Percentiles rank a stretch among this genome's conserved stretches.
Conservation (phyloP, 2,888 invertebrate species). For the Bellardia pandia region DNA sequence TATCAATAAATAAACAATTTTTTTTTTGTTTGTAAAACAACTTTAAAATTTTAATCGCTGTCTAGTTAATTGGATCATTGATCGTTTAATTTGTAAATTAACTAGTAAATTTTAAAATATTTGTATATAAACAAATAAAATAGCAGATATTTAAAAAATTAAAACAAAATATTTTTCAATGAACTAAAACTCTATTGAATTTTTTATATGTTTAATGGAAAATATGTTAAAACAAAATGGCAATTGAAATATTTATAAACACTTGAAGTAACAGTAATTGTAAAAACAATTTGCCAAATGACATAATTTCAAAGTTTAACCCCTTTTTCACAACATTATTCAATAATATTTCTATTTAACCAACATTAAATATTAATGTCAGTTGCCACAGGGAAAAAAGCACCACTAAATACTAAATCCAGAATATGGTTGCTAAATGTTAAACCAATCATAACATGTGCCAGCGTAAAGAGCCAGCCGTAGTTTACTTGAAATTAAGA, state of each 20-base stretch:
- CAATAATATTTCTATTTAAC: slow-evolving; percentile 57
- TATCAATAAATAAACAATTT: slow-evolving; percentile 25
- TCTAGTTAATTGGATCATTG: slow-evolving; percentile 39
- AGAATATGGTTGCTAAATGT: slow-evolving; percentile 16
- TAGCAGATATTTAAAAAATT: not conserved
- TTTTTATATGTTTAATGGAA: too few species aligned
- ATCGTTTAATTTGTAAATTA: not conserved
- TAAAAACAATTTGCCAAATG: slow-evolving; percentile 61
- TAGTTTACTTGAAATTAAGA: slow-evolving; percentile 28
- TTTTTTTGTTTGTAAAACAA: slow-evolving; percentile 7
- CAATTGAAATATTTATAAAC: slow-evolving; percentile 68
- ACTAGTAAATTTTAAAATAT: slow-evolving; percentile 1
- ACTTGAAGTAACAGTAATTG: slow-evolving; percentile 47
- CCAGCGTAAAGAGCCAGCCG: slow-evolving; percentile 35
- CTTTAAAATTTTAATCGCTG: slow-evolving; percentile 28
- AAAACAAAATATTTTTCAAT: not conserved
- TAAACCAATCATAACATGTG: slow-evolving; percentile 70
- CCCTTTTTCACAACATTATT: slow-evolving; percentile 22
- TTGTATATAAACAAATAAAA: slow-evolving; percentile 1
- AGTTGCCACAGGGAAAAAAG: not conserved
- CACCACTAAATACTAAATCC: slow-evolving; percentile 4
- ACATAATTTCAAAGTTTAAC: slow-evolving; percentile 45
- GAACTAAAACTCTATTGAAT: too few species aligned
- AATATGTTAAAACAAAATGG: too few species aligned
- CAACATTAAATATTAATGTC: slow-evolving; percentile 61